These are phyloP conservation scores for Cygnus buccinator DNA, from an alignment of 2,113 vertebrate genomes.

Conservation along the genomic window DNA sequence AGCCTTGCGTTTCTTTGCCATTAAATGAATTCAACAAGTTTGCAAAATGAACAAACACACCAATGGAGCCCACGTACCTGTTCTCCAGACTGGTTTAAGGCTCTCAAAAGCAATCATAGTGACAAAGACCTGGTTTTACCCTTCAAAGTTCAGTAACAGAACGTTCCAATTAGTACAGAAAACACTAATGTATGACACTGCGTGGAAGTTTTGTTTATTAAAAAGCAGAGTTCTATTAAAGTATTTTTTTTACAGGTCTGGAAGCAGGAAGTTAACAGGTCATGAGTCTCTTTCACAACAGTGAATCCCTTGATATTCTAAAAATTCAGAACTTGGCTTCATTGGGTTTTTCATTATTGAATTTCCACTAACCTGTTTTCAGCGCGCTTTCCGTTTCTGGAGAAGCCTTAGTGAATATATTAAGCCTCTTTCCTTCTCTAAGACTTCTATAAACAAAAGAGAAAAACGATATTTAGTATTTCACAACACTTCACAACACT, in stretches of 20 bases:
- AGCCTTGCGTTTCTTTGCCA: background rate
- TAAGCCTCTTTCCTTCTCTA: constrained; percentile 81
- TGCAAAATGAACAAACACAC: background rate
- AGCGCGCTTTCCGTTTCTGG: constrained; percentile 39
- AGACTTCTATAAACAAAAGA: constrained; percentile 71
- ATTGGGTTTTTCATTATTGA: background rate
- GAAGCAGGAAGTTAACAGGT: background rate
- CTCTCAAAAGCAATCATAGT: background rate
- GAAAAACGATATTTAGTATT: constrained; percentile 29
- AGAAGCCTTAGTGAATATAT: constrained; percentile 81
- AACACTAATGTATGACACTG: background rate
- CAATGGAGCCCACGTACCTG: background rate
- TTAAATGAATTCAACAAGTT: background rate
- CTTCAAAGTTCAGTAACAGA: background rate
- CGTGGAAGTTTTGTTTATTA: background rate
- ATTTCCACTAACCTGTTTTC: constrained; percentile 79
- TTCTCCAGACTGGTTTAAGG: background rate
- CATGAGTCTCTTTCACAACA: background rate
- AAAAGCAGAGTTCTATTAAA: background rate
- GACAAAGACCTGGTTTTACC: background rate
- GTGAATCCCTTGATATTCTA: background rate
- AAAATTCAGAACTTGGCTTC: constrained; percentile 11
- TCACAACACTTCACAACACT: constrained; percentile 43
- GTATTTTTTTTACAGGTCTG: background rate
- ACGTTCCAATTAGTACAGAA: background rate